Conservation (phyloP, 2,888 invertebrate genomes). For the Harpalus rufipes region DNA sequence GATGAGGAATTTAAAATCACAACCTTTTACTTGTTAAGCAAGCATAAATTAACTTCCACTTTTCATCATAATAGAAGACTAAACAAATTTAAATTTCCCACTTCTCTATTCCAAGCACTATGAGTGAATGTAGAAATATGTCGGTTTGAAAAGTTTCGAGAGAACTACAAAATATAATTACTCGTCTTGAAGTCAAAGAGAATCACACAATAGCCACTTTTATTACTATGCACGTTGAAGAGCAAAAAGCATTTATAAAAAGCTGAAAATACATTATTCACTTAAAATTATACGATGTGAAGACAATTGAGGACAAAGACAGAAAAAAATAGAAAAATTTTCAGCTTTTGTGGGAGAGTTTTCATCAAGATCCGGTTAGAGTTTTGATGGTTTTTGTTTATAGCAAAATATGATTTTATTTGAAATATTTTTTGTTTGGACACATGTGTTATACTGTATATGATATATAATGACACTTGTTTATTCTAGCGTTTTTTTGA, state of each 20-base stretch:
- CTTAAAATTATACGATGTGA: slow-evolving; percentile 34
- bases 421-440: slow-evolving; percentile 28
- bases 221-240: slow-evolving; percentile 17
- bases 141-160: slow-evolving; percentile 29
- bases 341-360: slow-evolving; percentile 12
- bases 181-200: slow-evolving; percentile 41
- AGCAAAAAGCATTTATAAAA: slow-evolving; percentile 21
- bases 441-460: slow-evolving; percentile 40
- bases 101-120: background rate
- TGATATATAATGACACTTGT: slow-evolving; percentile 34
- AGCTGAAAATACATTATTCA: slow-evolving; percentile 35
- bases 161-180: slow-evolving; percentile 38
- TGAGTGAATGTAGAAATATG: slow-evolving; percentile 15
- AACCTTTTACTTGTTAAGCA: background rate
- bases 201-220: slow-evolving; percentile 8
- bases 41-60: background rate
- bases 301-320: slow-evolving; percentile 19
- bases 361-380: slow-evolving; percentile 6
- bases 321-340: slow-evolving; percentile 1
- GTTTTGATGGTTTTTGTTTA: slow-evolving; percentile 17
- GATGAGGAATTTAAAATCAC: too few species aligned
- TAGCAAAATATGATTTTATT: slow-evolving; percentile 39
- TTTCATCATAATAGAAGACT: background rate
- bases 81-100: slow-evolving; percentile 20
- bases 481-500: slow-evolving; percentile 28